A percentile compares a stretch with the other conserved stretches of the same genome.
phyloP scores from a whole-genome alignment of 2,797 vertebrate genomes.

The Pitangus sulphuratus region DNA sequence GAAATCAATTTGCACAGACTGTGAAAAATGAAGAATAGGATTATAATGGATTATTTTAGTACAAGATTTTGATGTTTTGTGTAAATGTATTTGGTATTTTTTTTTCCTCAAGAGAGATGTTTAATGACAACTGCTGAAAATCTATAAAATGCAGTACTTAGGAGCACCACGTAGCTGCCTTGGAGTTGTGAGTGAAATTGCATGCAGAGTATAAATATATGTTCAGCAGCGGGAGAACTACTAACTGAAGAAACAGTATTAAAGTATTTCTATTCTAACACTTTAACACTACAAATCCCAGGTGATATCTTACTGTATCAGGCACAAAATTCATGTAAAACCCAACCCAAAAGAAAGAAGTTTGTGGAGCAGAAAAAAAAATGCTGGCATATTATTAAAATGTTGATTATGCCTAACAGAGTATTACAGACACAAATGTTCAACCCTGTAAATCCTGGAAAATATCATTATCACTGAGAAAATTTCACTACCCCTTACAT shows the following conservation, averaged over 20 bases:
- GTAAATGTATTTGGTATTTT: not conserved
- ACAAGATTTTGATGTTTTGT: not conserved
- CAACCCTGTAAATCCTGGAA: not conserved
- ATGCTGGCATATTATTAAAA: not conserved
- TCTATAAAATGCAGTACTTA: conserved; percentile 30
- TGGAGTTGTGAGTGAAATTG: conserved; percentile 14
- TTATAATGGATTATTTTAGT: conserved; percentile 6
- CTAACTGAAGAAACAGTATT: not conserved
- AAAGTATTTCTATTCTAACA: not conserved
- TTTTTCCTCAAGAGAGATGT: not conserved
- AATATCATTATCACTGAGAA: not conserved
- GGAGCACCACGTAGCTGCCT: not conserved
- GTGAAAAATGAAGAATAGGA: not conserved
- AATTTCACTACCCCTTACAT: not conserved
- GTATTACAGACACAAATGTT: not conserved
- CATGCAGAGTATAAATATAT: not conserved
- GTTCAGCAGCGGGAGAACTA: not conserved
- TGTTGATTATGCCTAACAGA: not conserved
- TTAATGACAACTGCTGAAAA: conserved; percentile 9
- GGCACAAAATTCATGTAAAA: not conserved
- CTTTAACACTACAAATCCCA: not conserved
- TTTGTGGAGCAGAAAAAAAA: not conserved
- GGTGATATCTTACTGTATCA: not conserved
- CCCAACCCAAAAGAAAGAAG: not conserved
- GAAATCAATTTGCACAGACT: not conserved